phyloP scores from a whole-genome alignment of 1,140 invertebrate species.

The Pseudomyrmex concolor region DNA sequence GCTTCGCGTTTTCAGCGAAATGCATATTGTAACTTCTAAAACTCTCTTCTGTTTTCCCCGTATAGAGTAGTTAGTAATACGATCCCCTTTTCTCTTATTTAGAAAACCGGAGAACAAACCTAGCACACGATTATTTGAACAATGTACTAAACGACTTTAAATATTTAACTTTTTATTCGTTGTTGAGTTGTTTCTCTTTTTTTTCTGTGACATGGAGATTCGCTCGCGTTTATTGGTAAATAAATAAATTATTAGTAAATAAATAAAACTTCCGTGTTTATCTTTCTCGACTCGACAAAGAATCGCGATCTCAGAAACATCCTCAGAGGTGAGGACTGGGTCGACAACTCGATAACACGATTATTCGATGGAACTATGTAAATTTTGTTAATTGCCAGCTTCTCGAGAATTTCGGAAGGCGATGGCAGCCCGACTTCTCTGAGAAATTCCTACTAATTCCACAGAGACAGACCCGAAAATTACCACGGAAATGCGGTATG shows the following conservation, averaged over 20 bases:
- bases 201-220: too few species aligned
- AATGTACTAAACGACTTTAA: too few species aligned
- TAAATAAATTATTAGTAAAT: too few species aligned
- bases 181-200: too few species aligned
- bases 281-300: too few species aligned
- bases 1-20: not conserved
- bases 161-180: too few species aligned
- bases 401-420: conserved; percentile 56
- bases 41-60: not conserved
- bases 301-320: not conserved
- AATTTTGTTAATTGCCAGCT: conserved; percentile 56
- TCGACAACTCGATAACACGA: conserved; percentile 43
- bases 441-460: conserved; percentile 52
- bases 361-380: conserved; percentile 52
- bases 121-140: too few species aligned
- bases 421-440: conserved; percentile 13
- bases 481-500: conserved; percentile 28
- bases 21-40: not conserved
- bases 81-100: too few species aligned
- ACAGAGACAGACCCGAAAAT: conserved; percentile 46
- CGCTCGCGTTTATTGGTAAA: too few species aligned
- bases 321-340: not conserved
- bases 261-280: too few species aligned
- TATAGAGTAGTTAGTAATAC: too few species aligned
- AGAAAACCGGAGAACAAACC: too few species aligned